phyloP scores from a whole-genome alignment of 2,888 invertebrate genomes.

The Diploptera punctata region DNA sequence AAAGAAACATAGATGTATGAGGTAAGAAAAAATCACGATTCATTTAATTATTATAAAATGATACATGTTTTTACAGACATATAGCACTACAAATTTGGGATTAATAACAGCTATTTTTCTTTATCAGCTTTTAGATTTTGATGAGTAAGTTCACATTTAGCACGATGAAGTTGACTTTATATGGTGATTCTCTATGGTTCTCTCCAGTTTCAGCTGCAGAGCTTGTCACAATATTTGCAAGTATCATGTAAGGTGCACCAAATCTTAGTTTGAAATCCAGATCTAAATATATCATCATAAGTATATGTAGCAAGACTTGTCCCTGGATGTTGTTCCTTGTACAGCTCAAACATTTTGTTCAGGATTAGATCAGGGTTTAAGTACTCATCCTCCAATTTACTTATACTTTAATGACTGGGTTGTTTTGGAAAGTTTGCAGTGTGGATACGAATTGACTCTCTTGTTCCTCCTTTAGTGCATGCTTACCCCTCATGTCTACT shows the following conservation, averaged over 20 bases:
- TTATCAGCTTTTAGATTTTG: no score
- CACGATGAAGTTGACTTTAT: not conserved
- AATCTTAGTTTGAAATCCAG: not conserved
- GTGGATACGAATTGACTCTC: no score
- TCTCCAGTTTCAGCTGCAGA: not conserved
- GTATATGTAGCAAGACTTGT: not conserved
- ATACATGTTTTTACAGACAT: no score
- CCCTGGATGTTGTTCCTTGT: not conserved
- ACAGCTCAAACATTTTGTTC: not conserved
- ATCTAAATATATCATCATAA: not conserved
- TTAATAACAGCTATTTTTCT: no score
- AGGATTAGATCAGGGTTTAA: not conserved
- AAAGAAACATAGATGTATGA: no score
- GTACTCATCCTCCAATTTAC: not conserved
- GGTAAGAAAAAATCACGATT: no score
- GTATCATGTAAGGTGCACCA: not conserved
- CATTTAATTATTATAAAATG: no score
- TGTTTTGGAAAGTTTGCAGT: not conserved
- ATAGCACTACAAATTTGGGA: no score
- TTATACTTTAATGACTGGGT: not conserved
- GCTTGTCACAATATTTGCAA: not conserved
- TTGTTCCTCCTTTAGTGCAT: no score
- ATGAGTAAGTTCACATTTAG: not conserved
- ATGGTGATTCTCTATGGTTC: not conserved
- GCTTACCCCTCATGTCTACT: no score